Conservation (phyloP, 2,113 vertebrate species). For the rabbit (Oryctolagus cuniculus) region mOryCun1.1 NC_091449.1:43665001-43665500, state of each 20-base stretch:
- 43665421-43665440: conserved; percentile 51
- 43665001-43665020: conserved; percentile 61
- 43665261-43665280: conserved; percentile 78
- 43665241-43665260: conserved; percentile 62
- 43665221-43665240: conserved; percentile 55
- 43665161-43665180: neutral
- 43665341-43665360: conserved; percentile 81
- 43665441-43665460: neutral
- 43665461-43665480: neutral
- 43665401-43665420: conserved; percentile 62
- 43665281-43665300: conserved; percentile 83
- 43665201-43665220: neutral
- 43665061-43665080: neutral
- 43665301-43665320: conserved; percentile 73
- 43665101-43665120: neutral
- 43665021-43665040: neutral
- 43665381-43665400: conserved; percentile 77
- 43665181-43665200: neutral
- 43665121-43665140: neutral
- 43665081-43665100: neutral
- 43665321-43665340: conserved; percentile 84
- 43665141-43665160: neutral
- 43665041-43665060: conserved; percentile 4
- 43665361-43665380: conserved; percentile 74
- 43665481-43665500: conserved; percentile 47